phyloP scores from a whole-genome alignment of 2,113 vertebrate species.

The Oreochromis tanganicae region DNA sequence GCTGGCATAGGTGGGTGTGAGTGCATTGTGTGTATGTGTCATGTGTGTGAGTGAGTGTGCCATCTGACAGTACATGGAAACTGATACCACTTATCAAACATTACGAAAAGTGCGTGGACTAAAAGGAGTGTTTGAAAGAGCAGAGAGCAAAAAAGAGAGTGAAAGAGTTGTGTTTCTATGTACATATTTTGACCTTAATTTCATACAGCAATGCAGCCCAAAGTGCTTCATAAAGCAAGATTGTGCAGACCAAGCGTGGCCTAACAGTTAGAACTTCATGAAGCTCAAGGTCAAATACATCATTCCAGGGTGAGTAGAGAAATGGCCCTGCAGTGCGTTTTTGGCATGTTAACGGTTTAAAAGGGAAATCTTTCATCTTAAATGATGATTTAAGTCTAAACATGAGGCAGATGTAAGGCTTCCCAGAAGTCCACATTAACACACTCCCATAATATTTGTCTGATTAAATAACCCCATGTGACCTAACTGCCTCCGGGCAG shows the following conservation, averaged over 20 bases:
- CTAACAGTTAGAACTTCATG: neutral
- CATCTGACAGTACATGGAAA: slow-evolving; percentile 1
- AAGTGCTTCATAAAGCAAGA: neutral
- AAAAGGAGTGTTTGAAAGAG: neutral
- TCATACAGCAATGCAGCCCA: neutral
- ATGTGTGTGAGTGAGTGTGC: neutral
- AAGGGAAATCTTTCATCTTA: neutral
- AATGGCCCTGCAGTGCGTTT: neutral
- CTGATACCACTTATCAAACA: neutral
- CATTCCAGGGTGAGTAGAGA: neutral
- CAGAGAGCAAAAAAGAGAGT: neutral
- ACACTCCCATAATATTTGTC: neutral
- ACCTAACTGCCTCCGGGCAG: neutral
- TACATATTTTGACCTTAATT: neutral
- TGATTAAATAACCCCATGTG: neutral
- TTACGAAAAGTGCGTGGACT: neutral
- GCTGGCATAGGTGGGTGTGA: slow-evolving; percentile 22
- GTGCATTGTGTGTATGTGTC: neutral
- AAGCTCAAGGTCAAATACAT: neutral
- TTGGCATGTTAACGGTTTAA: neutral
- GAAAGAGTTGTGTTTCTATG: neutral
- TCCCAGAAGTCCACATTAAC: neutral
- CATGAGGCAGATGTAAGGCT: neutral
- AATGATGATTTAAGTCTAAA: neutral
- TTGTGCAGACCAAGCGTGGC: neutral